A percentile compares a stretch with the other conserved stretches of the same genome.
Conservation (phyloP, 2,797 vertebrate species). For the Sardinella longiceps region DNA sequence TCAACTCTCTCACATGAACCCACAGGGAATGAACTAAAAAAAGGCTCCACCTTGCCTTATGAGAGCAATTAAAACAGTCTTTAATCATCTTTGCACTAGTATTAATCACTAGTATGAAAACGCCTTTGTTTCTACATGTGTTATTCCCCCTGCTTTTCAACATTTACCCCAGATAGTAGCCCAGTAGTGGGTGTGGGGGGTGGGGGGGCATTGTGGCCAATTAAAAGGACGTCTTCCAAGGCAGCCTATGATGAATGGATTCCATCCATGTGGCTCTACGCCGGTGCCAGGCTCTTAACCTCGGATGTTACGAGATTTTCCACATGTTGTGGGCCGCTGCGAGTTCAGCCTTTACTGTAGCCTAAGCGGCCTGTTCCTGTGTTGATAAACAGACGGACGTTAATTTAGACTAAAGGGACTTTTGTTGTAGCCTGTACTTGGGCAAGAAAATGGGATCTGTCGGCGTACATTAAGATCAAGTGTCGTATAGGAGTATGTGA, state of each 20-base stretch:
- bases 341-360: neutral
- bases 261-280: slow-evolving; percentile 6
- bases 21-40: neutral
- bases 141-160: neutral
- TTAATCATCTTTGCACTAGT: neutral
- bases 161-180: neutral
- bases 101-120: neutral
- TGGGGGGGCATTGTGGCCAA: slow-evolving; percentile 6
- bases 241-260: neutral
- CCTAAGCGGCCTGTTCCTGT: neutral
- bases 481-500: neutral
- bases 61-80: neutral
- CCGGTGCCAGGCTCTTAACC: slow-evolving; percentile 16
- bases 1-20: neutral
- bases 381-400: slow-evolving; percentile 18
- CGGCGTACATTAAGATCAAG: neutral
- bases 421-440: neutral
- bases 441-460: neutral
- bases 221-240: neutral
- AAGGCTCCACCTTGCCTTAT: neutral
- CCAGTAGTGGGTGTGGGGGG: neutral
- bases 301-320: slow-evolving; percentile 21
- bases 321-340: neutral
- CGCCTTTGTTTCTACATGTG: neutral
- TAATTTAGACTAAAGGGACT: slow-evolving; percentile 2